Conservation (phyloP, 2,113 vertebrate species). For the Toxotes jaculatrix region DNA sequence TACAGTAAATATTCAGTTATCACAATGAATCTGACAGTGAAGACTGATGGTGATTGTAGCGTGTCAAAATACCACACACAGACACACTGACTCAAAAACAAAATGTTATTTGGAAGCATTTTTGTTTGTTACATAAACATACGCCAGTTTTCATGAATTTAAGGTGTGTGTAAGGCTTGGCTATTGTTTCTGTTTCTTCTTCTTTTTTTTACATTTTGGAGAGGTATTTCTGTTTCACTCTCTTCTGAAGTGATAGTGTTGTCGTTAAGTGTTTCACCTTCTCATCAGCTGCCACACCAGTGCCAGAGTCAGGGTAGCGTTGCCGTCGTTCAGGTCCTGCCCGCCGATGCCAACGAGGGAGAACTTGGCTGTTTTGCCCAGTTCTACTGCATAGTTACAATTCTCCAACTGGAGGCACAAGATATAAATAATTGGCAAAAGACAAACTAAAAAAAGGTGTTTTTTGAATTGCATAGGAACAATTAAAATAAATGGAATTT, state of each 20-base stretch:
- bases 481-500: not conserved
- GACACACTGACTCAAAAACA: slow-evolving; percentile 14
- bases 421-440: not conserved
- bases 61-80: slow-evolving; percentile 30
- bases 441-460: not conserved
- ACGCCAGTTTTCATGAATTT: no score
- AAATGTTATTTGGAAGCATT: not conserved
- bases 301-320: slow-evolving; percentile 90
- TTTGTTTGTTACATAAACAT: no score
- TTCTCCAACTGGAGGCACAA: slow-evolving; percentile 89
- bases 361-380: slow-evolving; percentile 94
- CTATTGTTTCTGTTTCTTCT: not conserved
- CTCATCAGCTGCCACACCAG: slow-evolving; percentile 98
- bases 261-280: slow-evolving; percentile 84
- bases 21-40: slow-evolving; percentile 8
- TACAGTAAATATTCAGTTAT: slow-evolving; percentile 32
- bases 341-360: slow-evolving; percentile 97
- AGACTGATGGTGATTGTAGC: slow-evolving; percentile 5
- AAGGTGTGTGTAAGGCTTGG: not conserved
- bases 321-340: slow-evolving; percentile 95
- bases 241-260: not conserved
- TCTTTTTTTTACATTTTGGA: not conserved
- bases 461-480: rapidly evolving
- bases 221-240: no score
- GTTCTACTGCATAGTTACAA: slow-evolving; percentile 94